A percentile compares a stretch with the other conserved stretches of the same genome.
phyloP scores from a whole-genome alignment of 2,797 vertebrate species.

The Hafferia zeledoni region DNA sequence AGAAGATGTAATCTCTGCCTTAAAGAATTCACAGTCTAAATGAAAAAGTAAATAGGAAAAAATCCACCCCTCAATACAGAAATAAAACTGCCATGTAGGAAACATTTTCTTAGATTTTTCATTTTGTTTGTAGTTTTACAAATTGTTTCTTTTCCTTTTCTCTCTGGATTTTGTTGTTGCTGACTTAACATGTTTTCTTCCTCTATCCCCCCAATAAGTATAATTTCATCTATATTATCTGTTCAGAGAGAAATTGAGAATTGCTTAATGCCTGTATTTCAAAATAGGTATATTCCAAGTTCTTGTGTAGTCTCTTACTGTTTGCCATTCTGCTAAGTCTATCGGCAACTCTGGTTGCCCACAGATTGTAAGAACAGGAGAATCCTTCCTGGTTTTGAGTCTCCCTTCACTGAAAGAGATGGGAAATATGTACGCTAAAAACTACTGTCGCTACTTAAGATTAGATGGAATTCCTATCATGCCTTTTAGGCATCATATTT shows the following conservation, averaged over 20 bases:
- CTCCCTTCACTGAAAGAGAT: not conserved
- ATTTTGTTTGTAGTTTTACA: not conserved
- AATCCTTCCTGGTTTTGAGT: not conserved
- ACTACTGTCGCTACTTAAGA: not conserved
- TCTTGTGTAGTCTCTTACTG: not conserved
- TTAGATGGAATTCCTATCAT: not conserved
- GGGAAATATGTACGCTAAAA: not conserved
- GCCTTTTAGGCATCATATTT: not conserved
- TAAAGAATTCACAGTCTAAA: not conserved
- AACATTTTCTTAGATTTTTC: not conserved
- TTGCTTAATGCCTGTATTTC: not conserved
- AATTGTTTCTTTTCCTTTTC: not conserved
- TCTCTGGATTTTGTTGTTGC: not conserved
- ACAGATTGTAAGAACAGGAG: not conserved
- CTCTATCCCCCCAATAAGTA: not conserved
- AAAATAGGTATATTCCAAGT: not conserved
- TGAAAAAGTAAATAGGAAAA: not conserved
- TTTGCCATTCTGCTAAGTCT: not conserved
- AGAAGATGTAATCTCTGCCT: not conserved
- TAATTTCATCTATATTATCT: not conserved
- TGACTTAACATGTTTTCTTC: not conserved
- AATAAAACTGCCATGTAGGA: not conserved
- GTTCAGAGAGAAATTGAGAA: not conserved
- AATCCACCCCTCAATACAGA: not conserved
- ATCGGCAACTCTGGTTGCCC: not conserved